These are phyloP conservation scores for Arrhopalites spinosus DNA, from an alignment of 2,888 invertebrate genomes.

Conservation along the genomic window DNA sequence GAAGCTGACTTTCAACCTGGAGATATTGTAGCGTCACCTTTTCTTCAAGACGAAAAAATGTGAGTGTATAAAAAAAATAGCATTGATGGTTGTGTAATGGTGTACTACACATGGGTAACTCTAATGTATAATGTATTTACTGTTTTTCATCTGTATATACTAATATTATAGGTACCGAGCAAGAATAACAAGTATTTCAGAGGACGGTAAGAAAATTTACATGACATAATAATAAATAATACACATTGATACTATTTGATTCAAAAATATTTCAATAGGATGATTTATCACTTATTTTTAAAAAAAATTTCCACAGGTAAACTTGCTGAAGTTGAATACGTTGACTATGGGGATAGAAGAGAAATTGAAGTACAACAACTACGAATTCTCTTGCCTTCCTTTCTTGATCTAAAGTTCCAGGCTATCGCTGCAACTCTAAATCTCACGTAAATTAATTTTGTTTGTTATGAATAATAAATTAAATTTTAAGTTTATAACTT, in stretches of 20 bases:
- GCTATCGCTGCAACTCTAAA: conserved; percentile 70
- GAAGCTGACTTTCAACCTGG: conserved; percentile 66
- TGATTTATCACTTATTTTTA: too few species aligned
- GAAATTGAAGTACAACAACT: conserved; percentile 66
- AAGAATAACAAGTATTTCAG: conserved; percentile 70
- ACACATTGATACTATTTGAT: too few species aligned
- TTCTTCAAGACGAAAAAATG: conserved; percentile 73
- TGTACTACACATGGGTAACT: background rate
- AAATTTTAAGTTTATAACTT: too few species aligned
- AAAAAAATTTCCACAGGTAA: too few species aligned
- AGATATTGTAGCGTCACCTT: conserved; percentile 83
- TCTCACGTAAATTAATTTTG: conserved; percentile 44
- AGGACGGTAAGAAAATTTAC: too few species aligned
- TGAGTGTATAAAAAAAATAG: conserved; percentile 23
- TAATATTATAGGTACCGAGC: conserved; percentile 71
- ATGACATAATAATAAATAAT: too few species aligned
- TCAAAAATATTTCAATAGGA: too few species aligned
- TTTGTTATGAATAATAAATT: background rate
- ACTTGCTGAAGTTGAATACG: conserved; percentile 72
- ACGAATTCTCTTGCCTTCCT: conserved; percentile 75
- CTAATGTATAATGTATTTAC: background rate
- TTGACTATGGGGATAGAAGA: conserved; percentile 87
- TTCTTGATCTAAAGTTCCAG: conserved; percentile 75
- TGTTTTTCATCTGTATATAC: background rate
- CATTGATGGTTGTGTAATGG: conserved; percentile 7